Percentiles rank a stretch among this genome's conserved stretches.
Conservation (phyloP, 2,113 vertebrate genomes). For the Cromileptes altivelis region DNA sequence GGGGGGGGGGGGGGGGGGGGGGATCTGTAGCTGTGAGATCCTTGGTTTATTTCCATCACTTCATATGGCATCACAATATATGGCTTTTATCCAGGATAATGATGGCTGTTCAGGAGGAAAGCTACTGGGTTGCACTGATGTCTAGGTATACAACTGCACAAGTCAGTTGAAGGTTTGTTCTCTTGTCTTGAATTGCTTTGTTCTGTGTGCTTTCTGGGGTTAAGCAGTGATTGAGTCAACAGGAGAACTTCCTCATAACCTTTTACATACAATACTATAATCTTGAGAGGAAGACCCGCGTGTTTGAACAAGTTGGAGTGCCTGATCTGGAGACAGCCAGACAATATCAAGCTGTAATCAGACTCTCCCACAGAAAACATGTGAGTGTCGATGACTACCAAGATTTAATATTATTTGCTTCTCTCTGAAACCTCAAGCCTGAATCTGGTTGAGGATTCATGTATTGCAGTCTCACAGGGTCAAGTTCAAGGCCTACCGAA, state of each 20-base stretch:
- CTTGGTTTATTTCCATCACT: background rate
- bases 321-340: background rate
- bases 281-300: constrained; percentile 8
- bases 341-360: constrained; percentile 11
- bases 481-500: background rate
- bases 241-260: background rate
- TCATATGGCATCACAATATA: background rate
- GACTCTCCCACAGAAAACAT: background rate
- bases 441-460: background rate
- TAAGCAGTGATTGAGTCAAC: background rate
- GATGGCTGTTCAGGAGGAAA: background rate
- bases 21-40: background rate
- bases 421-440: background rate
- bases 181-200: constrained; percentile 1
- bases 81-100: background rate
- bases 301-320: constrained; percentile 36
- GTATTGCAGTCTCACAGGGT: background rate
- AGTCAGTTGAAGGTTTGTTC: background rate
- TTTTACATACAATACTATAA: background rate
- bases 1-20: constrained; percentile 26
- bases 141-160: background rate
- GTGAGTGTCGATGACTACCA: background rate
- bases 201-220: background rate
- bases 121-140: background rate
- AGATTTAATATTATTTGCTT: background rate